Conservation (phyloP, 2,797 vertebrate species). For the Champsocephalus gunnari region DNA sequence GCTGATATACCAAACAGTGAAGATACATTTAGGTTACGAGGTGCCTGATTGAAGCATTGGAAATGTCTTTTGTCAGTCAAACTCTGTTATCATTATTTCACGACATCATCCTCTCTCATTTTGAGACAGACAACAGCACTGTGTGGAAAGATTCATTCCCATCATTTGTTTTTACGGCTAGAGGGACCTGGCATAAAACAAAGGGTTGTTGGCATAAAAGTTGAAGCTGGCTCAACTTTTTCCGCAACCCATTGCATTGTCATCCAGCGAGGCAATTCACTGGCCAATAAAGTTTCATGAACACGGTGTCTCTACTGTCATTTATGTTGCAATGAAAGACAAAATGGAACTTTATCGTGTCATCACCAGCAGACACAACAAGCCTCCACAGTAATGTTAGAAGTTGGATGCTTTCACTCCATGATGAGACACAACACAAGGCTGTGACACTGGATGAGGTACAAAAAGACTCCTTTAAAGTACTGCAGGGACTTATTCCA, state of each 20-base stretch:
- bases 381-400: not conserved
- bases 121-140: slow-evolving; percentile 3
- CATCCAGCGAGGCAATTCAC: not conserved
- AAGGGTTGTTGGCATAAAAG: not conserved
- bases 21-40: no score
- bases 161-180: not conserved
- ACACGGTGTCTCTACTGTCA: not conserved
- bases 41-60: no score
- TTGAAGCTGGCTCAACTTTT: not conserved
- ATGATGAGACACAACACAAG: slow-evolving; percentile 24
- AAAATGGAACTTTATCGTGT: slow-evolving; percentile 3
- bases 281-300: not conserved
- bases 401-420: not conserved
- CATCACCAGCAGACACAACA: slow-evolving; percentile 4
- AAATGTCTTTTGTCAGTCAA: no score
- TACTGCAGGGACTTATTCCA: slow-evolving; percentile 46
- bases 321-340: not conserved
- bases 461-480: not conserved
- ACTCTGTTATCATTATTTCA: no score
- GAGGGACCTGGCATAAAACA: not conserved
- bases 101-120: not conserved
- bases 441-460: slow-evolving; percentile 25
- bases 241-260: not conserved
- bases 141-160: not conserved
- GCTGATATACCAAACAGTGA: no score